phyloP scores from a whole-genome alignment of 2,797 vertebrate genomes.

The Propithecus deckenii region DNA sequence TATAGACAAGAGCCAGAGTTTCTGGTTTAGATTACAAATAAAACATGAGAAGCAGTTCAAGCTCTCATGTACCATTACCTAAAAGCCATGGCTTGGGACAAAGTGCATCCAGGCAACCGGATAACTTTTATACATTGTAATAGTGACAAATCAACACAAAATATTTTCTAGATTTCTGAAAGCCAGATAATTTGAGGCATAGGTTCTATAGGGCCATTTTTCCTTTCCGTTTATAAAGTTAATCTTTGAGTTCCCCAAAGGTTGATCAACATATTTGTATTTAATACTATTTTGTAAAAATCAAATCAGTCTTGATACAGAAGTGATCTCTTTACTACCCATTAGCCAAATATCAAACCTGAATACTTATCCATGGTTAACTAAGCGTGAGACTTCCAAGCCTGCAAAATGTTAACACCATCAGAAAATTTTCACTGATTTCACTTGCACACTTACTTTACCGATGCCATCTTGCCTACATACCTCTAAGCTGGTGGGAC shows the following conservation, averaged over 20 bases:
- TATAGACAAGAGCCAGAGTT: not conserved
- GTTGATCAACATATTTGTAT: not conserved
- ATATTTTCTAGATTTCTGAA: not conserved
- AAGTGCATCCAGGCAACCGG: not conserved
- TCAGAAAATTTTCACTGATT: not conserved
- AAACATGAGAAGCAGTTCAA: constrained; percentile 25
- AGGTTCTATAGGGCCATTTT: not conserved
- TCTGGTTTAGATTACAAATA: constrained; percentile 64
- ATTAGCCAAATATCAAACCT: not conserved
- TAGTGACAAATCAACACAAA: not conserved
- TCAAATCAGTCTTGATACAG: not conserved
- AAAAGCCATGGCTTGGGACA: constrained; percentile 37
- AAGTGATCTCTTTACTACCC: not conserved
- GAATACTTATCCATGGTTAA: not conserved
- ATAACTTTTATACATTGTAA: not conserved
- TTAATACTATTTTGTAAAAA: not conserved
- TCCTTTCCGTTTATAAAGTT: not conserved
- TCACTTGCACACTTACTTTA: not conserved
- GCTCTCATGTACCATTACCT: not conserved
- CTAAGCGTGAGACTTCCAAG: not conserved
- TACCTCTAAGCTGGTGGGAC: not conserved
- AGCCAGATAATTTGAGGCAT: not conserved
- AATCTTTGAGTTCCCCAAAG: not conserved
- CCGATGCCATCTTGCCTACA: not conserved
- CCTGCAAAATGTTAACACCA: not conserved